Conservation (phyloP, 2,797 vertebrate species). For the Myripristis jacobus region DNA sequence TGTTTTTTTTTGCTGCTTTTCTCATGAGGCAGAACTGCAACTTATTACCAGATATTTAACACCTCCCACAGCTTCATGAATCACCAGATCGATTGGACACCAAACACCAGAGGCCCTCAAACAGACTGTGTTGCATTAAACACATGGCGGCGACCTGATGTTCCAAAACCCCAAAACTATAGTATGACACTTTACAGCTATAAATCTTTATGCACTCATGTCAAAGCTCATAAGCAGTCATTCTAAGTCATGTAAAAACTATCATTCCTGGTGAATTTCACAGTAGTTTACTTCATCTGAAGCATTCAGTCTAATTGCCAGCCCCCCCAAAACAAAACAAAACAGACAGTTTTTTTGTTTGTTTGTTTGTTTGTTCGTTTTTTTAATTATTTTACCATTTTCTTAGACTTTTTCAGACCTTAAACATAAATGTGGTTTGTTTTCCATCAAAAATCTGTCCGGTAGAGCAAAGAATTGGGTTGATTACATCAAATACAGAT, state of each 20-base stretch:
- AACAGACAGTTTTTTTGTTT: too few relatives aligned
- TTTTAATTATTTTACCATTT: too few relatives aligned
- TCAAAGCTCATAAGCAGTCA: slow-evolving; percentile 17
- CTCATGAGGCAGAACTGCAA: neutral
- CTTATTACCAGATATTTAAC: neutral
- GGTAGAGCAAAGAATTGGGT: slow-evolving; percentile 9
- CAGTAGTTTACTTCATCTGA: too few relatives aligned
- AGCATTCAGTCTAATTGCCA: too few relatives aligned
- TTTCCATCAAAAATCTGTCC: neutral
- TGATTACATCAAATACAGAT: slow-evolving; percentile 14
- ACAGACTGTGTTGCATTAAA: too few relatives aligned
- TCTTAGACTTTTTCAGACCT: too few relatives aligned
- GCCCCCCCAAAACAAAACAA: too few relatives aligned
- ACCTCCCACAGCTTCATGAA: neutral
- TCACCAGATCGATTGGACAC: neutral
- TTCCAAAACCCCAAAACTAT: neutral
- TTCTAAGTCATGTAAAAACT: slow-evolving; percentile 18
- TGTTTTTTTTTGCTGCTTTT: neutral
- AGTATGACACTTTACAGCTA: neutral
- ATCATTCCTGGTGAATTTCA: slow-evolving; percentile 2
- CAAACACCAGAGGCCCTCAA: neutral
- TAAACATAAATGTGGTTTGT: slow-evolving; percentile 14
- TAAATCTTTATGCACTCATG: too few relatives aligned
- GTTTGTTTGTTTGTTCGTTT: too few relatives aligned
- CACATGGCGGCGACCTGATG: neutral